Base-by-base conservation (phyloP, 1,140 invertebrate genomes). In the Diabrotica virgifera region DNA sequence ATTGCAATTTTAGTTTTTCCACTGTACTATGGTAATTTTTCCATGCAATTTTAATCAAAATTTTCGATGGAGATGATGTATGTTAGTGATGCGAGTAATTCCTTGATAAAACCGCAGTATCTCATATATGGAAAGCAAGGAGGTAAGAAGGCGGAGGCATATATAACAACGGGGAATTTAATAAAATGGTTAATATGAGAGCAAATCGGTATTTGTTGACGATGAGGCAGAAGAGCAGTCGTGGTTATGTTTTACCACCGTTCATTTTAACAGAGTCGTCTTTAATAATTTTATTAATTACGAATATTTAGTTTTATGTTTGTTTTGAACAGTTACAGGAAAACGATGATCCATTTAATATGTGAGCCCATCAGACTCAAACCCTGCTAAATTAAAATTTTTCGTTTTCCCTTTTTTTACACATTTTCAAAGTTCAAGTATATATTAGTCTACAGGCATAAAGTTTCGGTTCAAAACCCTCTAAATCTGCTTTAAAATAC, bases 151-250 rank as follows among this genome's bases (percentile, higher is more conserved):
- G n/a, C 8, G 40, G 24, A 24, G n/a, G 40, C 40, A 46, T n/a
- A 46, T 46, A 46, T 46, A 46, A 46, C 40, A 46, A 46, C n/a
- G 40, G 40, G 40, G 40, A 46, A 46, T 46, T 46, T 46, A 46
- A 46, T 46, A 46, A 46, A 46, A 46, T 46, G 40, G 40, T 46
- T 46, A 46, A 46, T 46, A 46, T 46, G 40, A 46, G 40, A 46
- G 40, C 8, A 46, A 46, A 46, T 46, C 40, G 40, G 8, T 46
- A 46, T 46, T 8, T 46, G 40, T 46, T 46, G 40, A 46, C n/a
- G 40, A 46, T 46, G 40, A n/a, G n/a, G 40, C 8, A 46, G 40
- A n/a, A 46, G 40, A 46, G 40, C n/a, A 46, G 40, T 46, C 2
- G 40, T 46, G 40, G 40, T 46, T 46, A 46, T 8, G 40, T 6